phyloP scores from a whole-genome alignment of 2,797 vertebrate species.

The Poeciliopsis paucimaculata region DNA sequence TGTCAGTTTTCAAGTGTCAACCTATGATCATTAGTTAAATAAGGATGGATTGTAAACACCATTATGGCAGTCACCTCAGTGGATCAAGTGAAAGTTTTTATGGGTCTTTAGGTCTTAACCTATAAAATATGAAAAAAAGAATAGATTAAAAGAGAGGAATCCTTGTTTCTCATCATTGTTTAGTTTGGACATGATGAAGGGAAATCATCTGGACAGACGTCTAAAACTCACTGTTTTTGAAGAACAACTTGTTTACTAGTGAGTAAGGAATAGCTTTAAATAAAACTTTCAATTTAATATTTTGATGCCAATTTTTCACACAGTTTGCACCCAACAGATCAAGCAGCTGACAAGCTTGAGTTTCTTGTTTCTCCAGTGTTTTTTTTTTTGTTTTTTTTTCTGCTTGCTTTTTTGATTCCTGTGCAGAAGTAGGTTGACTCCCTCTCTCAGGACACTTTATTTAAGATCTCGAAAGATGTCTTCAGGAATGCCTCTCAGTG shows the following conservation, averaged over 20 bases:
- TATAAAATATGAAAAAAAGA: neutral
- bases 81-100: neutral
- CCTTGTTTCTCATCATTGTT: neutral
- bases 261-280: neutral
- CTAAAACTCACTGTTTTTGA: neutral
- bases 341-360: slow-evolving; percentile 30
- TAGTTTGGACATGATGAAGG: neutral
- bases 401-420: slow-evolving; percentile 23
- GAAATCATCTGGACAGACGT: neutral
- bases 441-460: slow-evolving; percentile 50
- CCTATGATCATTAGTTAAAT: neutral
- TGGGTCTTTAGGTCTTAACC: neutral
- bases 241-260: neutral
- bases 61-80: neutral
- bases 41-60: neutral
- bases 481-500: slow-evolving; percentile 23
- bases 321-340: slow-evolving; percentile 14
- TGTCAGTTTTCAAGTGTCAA: neutral
- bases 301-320: slow-evolving; percentile 2
- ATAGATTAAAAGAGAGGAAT: neutral
- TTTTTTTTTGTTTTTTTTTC: slow-evolving; percentile 6
- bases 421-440: slow-evolving; percentile 49
- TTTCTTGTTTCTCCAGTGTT: slow-evolving; percentile 13
- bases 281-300: neutral
- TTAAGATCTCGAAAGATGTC: slow-evolving; percentile 46